phyloP scores from a whole-genome alignment of 2,797 vertebrate species.

The Lepilemur septentrionalis region DNA sequence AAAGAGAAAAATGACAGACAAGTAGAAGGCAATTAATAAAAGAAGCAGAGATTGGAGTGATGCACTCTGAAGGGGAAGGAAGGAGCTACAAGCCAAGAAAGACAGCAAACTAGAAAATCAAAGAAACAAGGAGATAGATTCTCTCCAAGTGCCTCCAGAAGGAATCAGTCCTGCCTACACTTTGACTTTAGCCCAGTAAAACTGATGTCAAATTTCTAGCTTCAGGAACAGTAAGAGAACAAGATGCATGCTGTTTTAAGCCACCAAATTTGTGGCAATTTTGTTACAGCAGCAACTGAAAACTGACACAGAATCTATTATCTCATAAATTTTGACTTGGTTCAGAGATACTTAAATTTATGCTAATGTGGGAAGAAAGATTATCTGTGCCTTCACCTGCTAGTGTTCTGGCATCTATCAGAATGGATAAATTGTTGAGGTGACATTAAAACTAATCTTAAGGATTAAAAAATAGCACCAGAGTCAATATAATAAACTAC shows the following conservation, averaged over 20 bases:
- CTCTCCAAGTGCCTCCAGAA: neutral
- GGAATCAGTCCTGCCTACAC: neutral
- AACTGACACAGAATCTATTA: neutral
- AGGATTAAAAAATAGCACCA: neutral
- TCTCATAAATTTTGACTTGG: slow-evolving; percentile 31
- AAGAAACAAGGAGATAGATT: neutral
- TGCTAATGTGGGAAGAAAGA: neutral
- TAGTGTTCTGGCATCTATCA: neutral
- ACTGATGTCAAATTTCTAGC: neutral
- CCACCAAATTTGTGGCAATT: neutral
- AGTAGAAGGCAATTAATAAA: neutral
- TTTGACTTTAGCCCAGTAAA: neutral
- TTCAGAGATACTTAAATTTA: slow-evolving; percentile 6
- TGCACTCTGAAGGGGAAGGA: neutral
- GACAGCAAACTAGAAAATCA: neutral
- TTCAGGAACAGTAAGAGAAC: neutral
- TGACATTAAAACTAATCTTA: neutral
- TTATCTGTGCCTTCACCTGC: neutral
- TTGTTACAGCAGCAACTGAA: slow-evolving; percentile 40
- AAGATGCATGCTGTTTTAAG: neutral
- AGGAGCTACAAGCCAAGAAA: neutral
- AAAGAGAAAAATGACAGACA: neutral
- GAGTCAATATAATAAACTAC: neutral
- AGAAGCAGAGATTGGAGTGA: neutral
- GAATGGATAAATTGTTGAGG: slow-evolving; percentile 6